Conservation (phyloP, 2,113 vertebrate genomes). For the Sterrhoptilus dennistouni region DNA sequence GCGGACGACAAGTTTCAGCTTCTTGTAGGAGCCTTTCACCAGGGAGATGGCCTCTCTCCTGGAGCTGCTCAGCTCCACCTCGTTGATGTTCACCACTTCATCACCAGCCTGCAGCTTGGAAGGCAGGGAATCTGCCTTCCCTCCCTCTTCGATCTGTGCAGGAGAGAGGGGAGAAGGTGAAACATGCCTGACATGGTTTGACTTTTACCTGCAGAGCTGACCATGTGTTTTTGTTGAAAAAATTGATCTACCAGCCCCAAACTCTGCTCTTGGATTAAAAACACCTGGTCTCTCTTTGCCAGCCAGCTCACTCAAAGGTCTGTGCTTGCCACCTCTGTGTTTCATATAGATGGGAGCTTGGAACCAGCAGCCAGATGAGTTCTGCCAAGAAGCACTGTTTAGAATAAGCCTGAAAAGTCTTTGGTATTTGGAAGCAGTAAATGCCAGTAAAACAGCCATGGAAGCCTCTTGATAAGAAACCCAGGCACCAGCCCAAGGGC, state of each 20-base stretch:
- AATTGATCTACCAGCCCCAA: background rate
- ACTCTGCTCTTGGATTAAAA: background rate
- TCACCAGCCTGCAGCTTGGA: constrained; percentile 84
- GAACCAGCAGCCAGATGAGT: background rate
- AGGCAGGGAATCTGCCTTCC: constrained; percentile 81
- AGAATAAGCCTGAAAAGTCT: background rate
- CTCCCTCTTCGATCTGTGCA: constrained; percentile 85
- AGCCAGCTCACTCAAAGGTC: background rate
- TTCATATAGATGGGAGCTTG: background rate
- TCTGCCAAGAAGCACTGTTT: background rate
- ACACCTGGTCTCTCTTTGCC: background rate
- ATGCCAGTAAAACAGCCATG: fast-evolving
- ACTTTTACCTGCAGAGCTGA: background rate
- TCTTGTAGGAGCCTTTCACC: constrained; percentile 91
- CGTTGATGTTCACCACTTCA: constrained; percentile 87
- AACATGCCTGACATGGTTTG: background rate
- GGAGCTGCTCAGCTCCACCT: constrained; percentile 85
- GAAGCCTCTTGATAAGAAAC: background rate
- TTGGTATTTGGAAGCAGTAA: constrained; percentile 7
- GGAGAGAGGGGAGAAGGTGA: constrained; percentile 27
- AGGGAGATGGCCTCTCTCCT: constrained; percentile 89
- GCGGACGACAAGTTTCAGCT: constrained; percentile 84
- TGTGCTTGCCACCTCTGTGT: background rate
- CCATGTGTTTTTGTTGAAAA: background rate
- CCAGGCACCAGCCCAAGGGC: background rate